Evolutionary conservation across 2,888 invertebrate genomes (phyloP).

Genomic region (Gnatocerus cornutus): DNA sequence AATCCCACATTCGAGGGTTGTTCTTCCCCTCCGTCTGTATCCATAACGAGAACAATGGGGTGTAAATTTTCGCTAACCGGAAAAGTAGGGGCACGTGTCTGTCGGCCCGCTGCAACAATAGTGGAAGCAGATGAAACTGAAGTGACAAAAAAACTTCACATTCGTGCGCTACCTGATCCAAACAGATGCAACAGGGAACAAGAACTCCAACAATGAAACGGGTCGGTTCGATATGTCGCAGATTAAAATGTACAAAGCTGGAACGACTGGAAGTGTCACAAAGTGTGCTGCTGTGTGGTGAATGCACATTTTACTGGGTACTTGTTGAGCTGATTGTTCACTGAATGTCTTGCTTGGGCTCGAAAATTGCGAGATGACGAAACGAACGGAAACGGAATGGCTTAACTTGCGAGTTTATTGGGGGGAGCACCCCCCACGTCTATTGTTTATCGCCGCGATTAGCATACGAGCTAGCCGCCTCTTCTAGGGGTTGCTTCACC

Average conservation of each 20-base stretch:
- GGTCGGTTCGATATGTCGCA: conserved; percentile 20
- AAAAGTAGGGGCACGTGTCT: conserved; percentile 45
- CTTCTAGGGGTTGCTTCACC: conserved; percentile 4
- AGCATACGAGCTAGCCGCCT: conserved; percentile 12
- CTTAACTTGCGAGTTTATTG: conserved; percentile 1
- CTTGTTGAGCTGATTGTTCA: conserved; percentile 21
- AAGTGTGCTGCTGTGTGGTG: conserved; percentile 16
- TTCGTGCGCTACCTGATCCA: conserved; percentile 37
- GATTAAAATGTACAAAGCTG: conserved; percentile 23
- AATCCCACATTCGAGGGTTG: conserved; percentile 15
- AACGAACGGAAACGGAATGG: background rate
- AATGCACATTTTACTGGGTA: conserved; percentile 22
- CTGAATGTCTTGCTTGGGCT: conserved; percentile 5
- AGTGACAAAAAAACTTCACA: conserved; percentile 24
- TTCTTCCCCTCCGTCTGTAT: conserved; percentile 11
- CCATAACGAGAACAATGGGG: conserved; percentile 37
- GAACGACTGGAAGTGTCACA: conserved; percentile 15
- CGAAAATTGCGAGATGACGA: conserved; percentile 9
- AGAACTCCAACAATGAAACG: conserved; percentile 14
- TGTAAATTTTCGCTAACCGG: conserved; percentile 42
- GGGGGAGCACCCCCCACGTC: background rate
- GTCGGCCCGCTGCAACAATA: conserved; percentile 21
- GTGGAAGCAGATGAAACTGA: conserved; percentile 38
- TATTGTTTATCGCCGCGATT: conserved; percentile 10
- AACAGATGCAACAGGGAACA: conserved; percentile 43